These are phyloP conservation scores for Lepidurus apus DNA, from an alignment of 1,140 invertebrate genomes.

Conservation along the genomic window DNA sequence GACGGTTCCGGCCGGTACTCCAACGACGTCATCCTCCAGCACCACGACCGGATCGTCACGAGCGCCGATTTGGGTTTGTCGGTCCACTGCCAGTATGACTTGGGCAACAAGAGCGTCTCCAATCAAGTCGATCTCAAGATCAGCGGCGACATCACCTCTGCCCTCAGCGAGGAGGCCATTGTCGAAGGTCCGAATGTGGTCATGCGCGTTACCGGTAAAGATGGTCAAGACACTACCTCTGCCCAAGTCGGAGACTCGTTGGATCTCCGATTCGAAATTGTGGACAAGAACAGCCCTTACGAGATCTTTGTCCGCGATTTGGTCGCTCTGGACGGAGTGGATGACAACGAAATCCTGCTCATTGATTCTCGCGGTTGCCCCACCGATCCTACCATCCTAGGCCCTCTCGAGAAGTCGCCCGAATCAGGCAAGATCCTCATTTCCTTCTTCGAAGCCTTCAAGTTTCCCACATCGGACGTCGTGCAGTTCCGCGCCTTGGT, in stretches of 20 bases:
- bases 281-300: constrained; percentile 84
- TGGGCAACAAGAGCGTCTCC: constrained; percentile 86
- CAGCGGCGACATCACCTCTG: constrained; percentile 69
- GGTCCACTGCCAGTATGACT: constrained; percentile 86
- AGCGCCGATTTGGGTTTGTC: constrained; percentile 86
- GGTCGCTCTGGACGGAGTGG: constrained; percentile 88
- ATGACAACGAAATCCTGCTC: constrained; percentile 83
- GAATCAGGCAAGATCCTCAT: constrained; percentile 70
- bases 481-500: constrained; percentile 90
- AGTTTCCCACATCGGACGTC: constrained; percentile 88
- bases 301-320: constrained; percentile 91
- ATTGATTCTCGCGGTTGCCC: constrained; percentile 89
- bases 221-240: constrained; percentile 44
- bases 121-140: constrained; percentile 85
- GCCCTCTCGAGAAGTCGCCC: constrained; percentile 73
- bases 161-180: constrained; percentile 50
- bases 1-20: constrained; percentile 56
- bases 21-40: constrained; percentile 86
- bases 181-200: constrained; percentile 89
- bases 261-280: constrained; percentile 83
- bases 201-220: constrained; percentile 70
- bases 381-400: constrained; percentile 88
- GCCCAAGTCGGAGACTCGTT: constrained; percentile 75
- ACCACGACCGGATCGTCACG: constrained; percentile 91
- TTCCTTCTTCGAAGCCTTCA: constrained; percentile 93